Conservation (phyloP, 2,888 invertebrate species). For the Amphipyra berbera region DNA sequence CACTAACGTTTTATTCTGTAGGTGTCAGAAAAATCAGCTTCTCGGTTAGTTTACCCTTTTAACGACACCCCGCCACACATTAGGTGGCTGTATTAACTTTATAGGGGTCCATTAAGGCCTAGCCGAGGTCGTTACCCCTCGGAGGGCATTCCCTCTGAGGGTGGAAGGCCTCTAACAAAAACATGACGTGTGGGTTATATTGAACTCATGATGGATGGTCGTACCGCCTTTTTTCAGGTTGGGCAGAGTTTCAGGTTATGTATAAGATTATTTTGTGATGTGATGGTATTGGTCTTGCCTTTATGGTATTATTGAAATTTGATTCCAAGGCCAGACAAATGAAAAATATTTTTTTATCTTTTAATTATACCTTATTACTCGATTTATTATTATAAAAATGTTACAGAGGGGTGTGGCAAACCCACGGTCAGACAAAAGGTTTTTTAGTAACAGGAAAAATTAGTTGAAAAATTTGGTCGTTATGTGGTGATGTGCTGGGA, state of each 20-base stretch:
- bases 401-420: no score
- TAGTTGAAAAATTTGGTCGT: no score
- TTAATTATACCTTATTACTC: no score
- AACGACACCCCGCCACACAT: conserved; percentile 35
- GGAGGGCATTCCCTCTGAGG: conserved; percentile 45
- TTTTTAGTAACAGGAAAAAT: no score
- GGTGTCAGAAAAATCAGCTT: not conserved
- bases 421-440: no score
- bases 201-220: conserved; percentile 35
- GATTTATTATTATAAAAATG: no score
- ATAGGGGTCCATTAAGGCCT: conserved; percentile 49
- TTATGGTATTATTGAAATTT: no score
- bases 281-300: no score
- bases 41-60: conserved; percentile 37
- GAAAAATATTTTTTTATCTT: no score
- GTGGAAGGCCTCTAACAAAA: conserved; percentile 46
- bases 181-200: conserved; percentile 22
- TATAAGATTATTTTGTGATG: not conserved
- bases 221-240: not conserved
- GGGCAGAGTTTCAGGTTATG: not conserved
- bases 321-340: no score
- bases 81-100: conserved; percentile 37
- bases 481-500: no score
- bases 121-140: conserved; percentile 27
- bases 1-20: not conserved